phyloP scores from a whole-genome alignment of 2,113 vertebrate genomes.

The Falcunculus frontatus region DNA sequence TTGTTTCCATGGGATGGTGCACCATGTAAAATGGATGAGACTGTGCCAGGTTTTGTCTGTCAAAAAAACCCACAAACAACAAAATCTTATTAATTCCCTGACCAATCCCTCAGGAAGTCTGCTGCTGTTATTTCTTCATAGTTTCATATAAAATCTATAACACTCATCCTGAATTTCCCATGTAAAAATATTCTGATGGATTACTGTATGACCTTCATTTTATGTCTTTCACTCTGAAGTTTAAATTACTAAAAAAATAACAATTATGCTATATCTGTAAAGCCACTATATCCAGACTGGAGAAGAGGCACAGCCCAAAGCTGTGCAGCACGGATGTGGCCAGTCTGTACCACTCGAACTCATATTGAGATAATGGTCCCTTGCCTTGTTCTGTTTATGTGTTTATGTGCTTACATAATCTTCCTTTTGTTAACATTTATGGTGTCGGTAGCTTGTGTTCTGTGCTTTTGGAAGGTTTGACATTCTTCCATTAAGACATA shows the following conservation, averaged over 20 bases:
- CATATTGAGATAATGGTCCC: not conserved
- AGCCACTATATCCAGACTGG: not conserved
- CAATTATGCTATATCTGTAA: not conserved
- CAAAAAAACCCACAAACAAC: no score
- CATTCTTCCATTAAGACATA: not conserved
- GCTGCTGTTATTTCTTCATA: not conserved
- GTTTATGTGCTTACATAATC: not conserved
- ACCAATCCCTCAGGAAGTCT: not conserved
- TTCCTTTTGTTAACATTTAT: not conserved
- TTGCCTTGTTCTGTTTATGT: not conserved
- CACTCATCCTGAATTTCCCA: not conserved
- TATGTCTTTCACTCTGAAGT: not conserved
- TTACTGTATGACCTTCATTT: not conserved
- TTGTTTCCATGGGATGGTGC: not conserved
- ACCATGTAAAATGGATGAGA: not conserved
- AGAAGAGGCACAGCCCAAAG: not conserved
- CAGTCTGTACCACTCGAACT: not conserved
- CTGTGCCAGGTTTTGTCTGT: not conserved
- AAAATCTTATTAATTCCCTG: not conserved
- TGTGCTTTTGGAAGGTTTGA: not conserved
- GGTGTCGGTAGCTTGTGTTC: not conserved
- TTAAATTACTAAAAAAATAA: not conserved
- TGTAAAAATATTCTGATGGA: not conserved
- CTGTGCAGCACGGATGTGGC: no score
- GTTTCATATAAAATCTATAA: rapidly evolving